A percentile compares a stretch with the other conserved stretches of the same genome.
Evolutionary conservation across 2,888 invertebrate genomes (phyloP).

Genomic region (Leptinotarsa rubiginosa): DNA sequence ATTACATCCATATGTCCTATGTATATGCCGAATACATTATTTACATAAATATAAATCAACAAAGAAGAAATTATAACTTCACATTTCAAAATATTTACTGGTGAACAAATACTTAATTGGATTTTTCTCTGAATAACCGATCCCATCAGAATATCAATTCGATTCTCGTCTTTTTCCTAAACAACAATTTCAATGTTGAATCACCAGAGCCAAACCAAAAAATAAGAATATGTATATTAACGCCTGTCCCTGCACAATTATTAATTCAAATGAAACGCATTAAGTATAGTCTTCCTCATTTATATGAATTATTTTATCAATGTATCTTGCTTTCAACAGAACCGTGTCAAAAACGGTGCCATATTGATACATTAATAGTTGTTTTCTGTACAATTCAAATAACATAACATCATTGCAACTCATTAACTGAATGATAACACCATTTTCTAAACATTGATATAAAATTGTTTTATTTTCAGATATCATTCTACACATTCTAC

Average conservation of each 20-base stretch:
- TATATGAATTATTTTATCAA: neutral
- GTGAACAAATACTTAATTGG: too few species aligned
- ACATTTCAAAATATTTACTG: neutral
- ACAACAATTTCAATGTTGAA: too few species aligned
- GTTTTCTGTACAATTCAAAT: neutral
- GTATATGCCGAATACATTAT: neutral
- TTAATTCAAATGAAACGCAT: neutral
- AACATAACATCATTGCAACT: neutral
- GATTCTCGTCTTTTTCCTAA: too few species aligned
- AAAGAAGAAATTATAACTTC: neutral
- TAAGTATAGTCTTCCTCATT: neutral
- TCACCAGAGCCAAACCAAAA: too few species aligned
- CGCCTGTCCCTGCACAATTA: neutral
- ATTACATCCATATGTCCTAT: neutral
- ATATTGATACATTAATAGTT: neutral
- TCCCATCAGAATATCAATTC: too few species aligned
- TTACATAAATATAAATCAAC: neutral
- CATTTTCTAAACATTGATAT: neutral
- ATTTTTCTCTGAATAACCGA: too few species aligned
- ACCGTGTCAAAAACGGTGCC: slow-evolving; percentile 1
- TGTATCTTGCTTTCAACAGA: neutral
- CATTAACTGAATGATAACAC: neutral
- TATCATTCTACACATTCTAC: neutral
- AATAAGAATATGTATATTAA: neutral
- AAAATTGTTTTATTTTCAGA: neutral